A percentile compares a stretch with the other conserved stretches of the same genome.
phyloP scores from a whole-genome alignment of 2,888 invertebrate genomes.

The Polietes domitor region DNA sequence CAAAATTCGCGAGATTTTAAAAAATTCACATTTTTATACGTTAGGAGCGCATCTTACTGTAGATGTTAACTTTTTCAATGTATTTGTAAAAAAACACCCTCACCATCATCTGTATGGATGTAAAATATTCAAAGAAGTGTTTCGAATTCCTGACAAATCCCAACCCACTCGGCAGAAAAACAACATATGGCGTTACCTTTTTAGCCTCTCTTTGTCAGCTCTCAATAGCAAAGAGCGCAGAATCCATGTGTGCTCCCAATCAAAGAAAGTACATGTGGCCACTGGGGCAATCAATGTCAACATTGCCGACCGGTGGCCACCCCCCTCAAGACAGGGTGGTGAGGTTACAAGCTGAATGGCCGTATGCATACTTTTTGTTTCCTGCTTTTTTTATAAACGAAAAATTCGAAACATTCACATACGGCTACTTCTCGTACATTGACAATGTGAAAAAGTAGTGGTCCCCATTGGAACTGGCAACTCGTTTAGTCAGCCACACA shows the following conservation, averaged over 20 bases:
- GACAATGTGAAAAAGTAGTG: conserved; percentile 30
- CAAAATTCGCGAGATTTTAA: conserved; percentile 32
- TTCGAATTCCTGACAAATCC: conserved; percentile 22
- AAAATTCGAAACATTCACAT: conserved; percentile 42
- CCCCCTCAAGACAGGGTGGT: neutral
- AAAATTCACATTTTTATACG: conserved; percentile 60
- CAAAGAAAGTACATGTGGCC: conserved; percentile 22
- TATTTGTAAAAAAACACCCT: conserved; percentile 58
- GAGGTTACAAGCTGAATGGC: no score
- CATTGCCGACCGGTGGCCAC: neutral
- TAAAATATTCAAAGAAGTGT: conserved; percentile 44
- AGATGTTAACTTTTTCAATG: conserved; percentile 49
- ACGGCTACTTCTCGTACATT: conserved; percentile 61
- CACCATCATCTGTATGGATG: conserved; percentile 19
- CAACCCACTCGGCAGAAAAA: neutral
- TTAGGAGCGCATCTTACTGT: conserved; percentile 62
- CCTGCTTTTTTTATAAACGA: conserved; percentile 21
- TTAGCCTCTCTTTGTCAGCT: neutral
- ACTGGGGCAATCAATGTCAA: conserved; percentile 46
- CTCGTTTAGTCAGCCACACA: conserved; percentile 5
- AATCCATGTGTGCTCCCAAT: conserved; percentile 40
- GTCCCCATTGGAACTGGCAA: conserved; percentile 40
- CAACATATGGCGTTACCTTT: conserved; percentile 2
- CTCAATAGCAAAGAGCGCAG: conserved; percentile 51
- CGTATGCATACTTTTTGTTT: conserved; percentile 42